phyloP scores from a whole-genome alignment of 2,113 vertebrate genomes.

The Natator depressus region DNA sequence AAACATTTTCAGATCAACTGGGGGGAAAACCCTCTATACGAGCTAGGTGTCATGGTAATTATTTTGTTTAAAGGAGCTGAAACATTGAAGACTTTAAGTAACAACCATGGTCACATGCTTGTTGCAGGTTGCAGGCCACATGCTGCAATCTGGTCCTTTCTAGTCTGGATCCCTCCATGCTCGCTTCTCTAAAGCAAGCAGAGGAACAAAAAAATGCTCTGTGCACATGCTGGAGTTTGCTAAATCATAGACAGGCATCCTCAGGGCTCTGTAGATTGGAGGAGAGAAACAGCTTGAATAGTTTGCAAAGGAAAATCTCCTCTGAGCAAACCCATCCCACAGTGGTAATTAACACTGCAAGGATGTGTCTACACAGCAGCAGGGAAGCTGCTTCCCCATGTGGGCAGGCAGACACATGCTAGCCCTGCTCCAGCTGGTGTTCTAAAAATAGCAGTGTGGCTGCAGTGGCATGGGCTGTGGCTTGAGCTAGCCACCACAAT shows the following conservation, averaged over 20 bases:
- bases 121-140: neutral
- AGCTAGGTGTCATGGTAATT: neutral
- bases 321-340: accelerated
- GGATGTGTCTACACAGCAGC: neutral
- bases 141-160: neutral
- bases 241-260: accelerated
- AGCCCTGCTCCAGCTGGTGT: neutral
- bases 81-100: slow-evolving; percentile 43
- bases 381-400: neutral
- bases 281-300: neutral
- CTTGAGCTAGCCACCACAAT: neutral
- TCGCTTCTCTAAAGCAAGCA: neutral
- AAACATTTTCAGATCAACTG: too few relatives aligned
- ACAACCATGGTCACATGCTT: neutral
- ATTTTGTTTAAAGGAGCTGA: neutral
- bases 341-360: accelerated
- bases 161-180: neutral
- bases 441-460: neutral
- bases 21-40: neutral
- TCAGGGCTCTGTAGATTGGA: neutral
- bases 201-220: neutral
- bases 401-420: neutral
- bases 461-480: too few relatives aligned
- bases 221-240: neutral
- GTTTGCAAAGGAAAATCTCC: neutral